Base-by-base conservation (phyloP, 2,888 invertebrate genomes). In the Furcula furcula region DNA sequence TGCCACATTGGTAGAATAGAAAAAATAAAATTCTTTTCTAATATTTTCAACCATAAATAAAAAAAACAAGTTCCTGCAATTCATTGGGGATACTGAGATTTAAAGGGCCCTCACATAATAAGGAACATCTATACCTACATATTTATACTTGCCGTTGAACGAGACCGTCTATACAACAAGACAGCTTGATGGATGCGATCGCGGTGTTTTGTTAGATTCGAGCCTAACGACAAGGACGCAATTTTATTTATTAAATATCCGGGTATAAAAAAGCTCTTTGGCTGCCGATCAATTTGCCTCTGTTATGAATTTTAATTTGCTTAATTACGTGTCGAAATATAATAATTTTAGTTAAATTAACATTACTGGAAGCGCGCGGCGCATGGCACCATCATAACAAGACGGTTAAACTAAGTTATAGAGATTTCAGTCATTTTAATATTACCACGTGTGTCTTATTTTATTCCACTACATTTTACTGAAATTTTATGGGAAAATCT, bases 171-270 rank as follows among this genome's bases (percentile, higher is more conserved):
- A 76, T 79, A 73, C 70, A 70, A 71, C 64, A 72, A 72, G 78
- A 76, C 80, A 75, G 72, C 59, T 79, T 82, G 82, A 82, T 81
- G 68, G 80, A 82, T 81, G 79, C 56, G 71, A 70, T 76, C 65
- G 59, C 70, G 70, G 75, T 75, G 73, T 74, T 75, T 76, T 75
- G 70, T 75, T 57, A 62, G 64, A 73, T 62, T 66, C 61, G 64
- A 65, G 64, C 65, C 62, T 68, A 70, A 69, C 67, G 68, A 69
- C 65, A 64, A 69, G 61, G 64, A 56, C 60, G 56, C 57, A 54
- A 62, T 68, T 66, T 70, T 68, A 61, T 71, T 66, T 70, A 69
- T 64, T 69, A 65, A 68, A 61, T 40, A 55, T 41, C 46, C 32
- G 52, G 37, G 52, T 48, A 50, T 55, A 46, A 58, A 53, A 55